A percentile compares a stretch with the other conserved stretches of the same genome.
Evolutionary conservation across 2,113 vertebrate species (phyloP).

Genomic region (Halcyon malimbica): DNA sequence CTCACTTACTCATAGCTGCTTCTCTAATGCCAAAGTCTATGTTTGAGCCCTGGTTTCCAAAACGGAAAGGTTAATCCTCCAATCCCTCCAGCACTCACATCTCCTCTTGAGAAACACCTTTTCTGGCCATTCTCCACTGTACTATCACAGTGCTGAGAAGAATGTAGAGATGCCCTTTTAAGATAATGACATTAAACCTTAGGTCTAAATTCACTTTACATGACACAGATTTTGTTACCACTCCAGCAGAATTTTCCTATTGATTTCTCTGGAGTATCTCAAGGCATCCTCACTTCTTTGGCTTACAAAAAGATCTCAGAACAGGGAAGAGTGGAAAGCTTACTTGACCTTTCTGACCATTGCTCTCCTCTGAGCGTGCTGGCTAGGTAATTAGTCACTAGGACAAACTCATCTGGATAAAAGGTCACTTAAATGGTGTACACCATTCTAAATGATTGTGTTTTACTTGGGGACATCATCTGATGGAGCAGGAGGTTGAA

Average conservation of each 20-base stretch:
- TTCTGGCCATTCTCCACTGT: not conserved
- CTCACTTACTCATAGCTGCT: not conserved
- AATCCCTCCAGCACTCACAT: constrained; percentile 8
- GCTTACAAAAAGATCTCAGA: not conserved
- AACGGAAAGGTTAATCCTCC: constrained; percentile 16
- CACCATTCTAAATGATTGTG: not conserved
- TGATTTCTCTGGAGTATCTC: constrained; percentile 21
- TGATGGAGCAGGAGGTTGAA: not conserved
- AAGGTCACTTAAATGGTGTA: constrained; percentile 11
- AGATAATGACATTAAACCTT: constrained; percentile 28
- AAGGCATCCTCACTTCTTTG: not conserved
- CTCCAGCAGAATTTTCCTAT: constrained; percentile 2
- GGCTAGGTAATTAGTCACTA: constrained; percentile 22
- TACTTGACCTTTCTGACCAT: constrained; percentile 33
- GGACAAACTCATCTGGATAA: not conserved
- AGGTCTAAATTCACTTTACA: constrained; percentile 30
- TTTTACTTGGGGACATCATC: not conserved
- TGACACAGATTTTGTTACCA: not conserved
- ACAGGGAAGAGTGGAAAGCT: not conserved
- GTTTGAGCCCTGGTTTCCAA: not conserved
- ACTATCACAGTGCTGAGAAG: not conserved
- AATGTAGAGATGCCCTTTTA: constrained; percentile 23
- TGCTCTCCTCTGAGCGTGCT: not conserved
- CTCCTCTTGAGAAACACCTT: constrained; percentile 9
- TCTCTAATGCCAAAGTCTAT: not conserved